Evolutionary conservation across 1,140 invertebrate species (phyloP).

Genomic region (Cyclina sinensis): DNA sequence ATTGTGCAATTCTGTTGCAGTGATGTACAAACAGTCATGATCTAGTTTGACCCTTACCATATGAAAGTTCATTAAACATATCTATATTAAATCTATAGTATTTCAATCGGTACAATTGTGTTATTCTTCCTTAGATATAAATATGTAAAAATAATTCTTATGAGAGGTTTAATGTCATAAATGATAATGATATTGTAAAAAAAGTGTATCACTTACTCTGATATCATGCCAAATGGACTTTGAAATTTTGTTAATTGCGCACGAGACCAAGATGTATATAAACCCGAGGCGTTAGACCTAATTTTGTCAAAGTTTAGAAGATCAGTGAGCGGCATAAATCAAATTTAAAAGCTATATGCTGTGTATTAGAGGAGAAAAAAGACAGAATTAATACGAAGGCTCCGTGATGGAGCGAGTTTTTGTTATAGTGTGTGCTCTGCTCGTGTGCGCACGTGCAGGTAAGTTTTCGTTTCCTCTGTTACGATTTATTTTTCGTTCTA

Average conservation of each 20-base stretch:
- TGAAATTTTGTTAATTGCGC: slow-evolving; percentile 11
- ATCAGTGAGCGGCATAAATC: not conserved
- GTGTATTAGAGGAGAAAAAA: not conserved
- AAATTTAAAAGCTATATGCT: not conserved
- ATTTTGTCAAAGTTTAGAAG: not conserved
- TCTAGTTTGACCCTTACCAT: too few relatives aligned
- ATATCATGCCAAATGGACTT: slow-evolving; percentile 33
- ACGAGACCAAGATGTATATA: not conserved
- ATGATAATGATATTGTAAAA: slow-evolving; percentile 15
- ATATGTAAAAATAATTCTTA: slow-evolving; percentile 1
- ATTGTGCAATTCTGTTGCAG: too few relatives aligned
- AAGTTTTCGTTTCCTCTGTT: not conserved
- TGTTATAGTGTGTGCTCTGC: slow-evolving; percentile 7
- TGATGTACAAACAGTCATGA: too few relatives aligned
- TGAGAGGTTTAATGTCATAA: not conserved
- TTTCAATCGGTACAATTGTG: not conserved
- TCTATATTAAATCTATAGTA: too few relatives aligned
- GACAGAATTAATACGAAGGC: not conserved
- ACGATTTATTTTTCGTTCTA: too few relatives aligned
- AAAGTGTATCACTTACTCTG: slow-evolving; percentile 9
- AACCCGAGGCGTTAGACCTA: not conserved
- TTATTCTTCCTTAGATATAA: not conserved
- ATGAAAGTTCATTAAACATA: too few relatives aligned
- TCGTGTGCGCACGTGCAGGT: not conserved
- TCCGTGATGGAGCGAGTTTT: slow-evolving; percentile 34